Base-by-base conservation (phyloP, 2,113 vertebrate genomes). In the Arizona elegans region DNA sequence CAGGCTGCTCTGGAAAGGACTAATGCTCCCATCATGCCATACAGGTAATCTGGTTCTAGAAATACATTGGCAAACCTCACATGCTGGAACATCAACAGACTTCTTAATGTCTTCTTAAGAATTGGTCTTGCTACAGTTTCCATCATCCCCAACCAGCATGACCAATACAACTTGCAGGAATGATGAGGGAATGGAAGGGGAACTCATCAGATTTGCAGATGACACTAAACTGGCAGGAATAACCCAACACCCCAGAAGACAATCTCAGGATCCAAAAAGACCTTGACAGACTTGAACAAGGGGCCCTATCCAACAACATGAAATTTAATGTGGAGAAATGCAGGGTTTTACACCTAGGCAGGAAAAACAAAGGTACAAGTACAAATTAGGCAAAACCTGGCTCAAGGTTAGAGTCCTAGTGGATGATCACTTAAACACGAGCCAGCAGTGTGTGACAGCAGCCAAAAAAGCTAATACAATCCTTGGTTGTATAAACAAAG, bases 1-100 rank as follows among this genome's bases (percentile, higher is more conserved):
- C 98, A 99, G 96, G 98, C 98, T 8, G 98, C 98, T 26, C 97
- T 98, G 92, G 98, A 99, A 94, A 98, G 98, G 93, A 97, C 97
- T 56, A 97, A 86, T 29, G 88, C 88, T 38, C 92, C 92, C 52
- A 10, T 90, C 75, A 93, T 93, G 89, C 47, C 92, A 5, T 93
- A 93, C 75, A 93, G 92, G 92, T 93, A 38, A 90, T 15, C 13
- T 47, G 24, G 12, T 88, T 53, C 11, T 89, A 89, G 54, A 43
- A 5, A 21, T 19, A 54, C 29, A 19, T 75, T 75, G 43, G 62
- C 53, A 17, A 88, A 47, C 47, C 21, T 23, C 23, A 38, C 2
- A 58, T 11, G n/a, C 54, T 89, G 33, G 17, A 81, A 81, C 33
- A 43, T 81, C n/a, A 75, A 19, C 15, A 33, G 15, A 75, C n/a